phyloP scores from a whole-genome alignment of 2,888 invertebrate genomes.

The Nomada lathburiana region DNA sequence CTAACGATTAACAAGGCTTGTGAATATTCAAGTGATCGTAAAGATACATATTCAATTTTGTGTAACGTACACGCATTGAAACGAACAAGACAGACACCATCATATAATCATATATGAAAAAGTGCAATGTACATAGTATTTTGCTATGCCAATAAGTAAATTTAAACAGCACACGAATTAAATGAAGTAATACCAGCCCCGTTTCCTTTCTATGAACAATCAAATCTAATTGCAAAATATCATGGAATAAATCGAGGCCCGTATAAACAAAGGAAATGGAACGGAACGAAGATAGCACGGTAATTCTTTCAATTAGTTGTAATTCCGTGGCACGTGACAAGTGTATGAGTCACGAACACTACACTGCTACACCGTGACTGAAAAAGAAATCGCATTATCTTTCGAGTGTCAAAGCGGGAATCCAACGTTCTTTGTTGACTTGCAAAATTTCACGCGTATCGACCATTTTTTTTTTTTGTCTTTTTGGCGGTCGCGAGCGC shows the following conservation, averaged over 20 bases:
- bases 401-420: background rate
- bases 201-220: too few relatives aligned
- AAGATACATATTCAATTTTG: background rate
- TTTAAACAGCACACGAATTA: too few relatives aligned
- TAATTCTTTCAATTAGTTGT: background rate
- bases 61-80: background rate
- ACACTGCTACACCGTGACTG: too few relatives aligned
- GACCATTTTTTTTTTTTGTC: too few relatives aligned
- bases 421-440: background rate
- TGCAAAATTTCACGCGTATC: background rate
- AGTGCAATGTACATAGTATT: too few relatives aligned
- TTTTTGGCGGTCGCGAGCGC: too few relatives aligned
- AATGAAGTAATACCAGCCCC: too few relatives aligned
- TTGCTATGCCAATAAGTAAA: too few relatives aligned
- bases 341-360: background rate
- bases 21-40: background rate
- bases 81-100: background rate
- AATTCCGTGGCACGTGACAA: background rate
- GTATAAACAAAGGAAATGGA: background rate
- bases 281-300: conserved; percentile 1
- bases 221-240: too few relatives aligned
- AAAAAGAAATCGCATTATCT: background rate
- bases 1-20: too few relatives aligned
- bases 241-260: too few relatives aligned
- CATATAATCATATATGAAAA: too few relatives aligned